Conservation (phyloP, 2,113 vertebrate species). For the Casuarius casuarius region DNA sequence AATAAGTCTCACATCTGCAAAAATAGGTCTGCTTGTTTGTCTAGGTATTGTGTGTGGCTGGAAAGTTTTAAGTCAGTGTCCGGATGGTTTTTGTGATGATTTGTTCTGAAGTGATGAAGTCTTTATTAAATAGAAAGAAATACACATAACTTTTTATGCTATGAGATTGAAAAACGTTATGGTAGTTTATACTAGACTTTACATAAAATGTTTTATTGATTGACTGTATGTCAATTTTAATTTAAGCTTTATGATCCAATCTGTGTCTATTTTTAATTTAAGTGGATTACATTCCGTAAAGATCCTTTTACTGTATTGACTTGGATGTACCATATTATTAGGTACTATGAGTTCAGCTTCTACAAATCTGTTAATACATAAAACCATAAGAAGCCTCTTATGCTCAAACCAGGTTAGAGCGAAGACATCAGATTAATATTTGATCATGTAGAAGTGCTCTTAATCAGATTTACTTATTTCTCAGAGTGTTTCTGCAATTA, state of each 20-base stretch:
- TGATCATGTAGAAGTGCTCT: conserved; percentile 93
- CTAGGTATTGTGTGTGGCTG: not conserved
- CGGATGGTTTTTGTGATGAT: not conserved
- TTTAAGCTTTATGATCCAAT: conserved; percentile 76
- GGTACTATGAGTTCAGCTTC: conserved; percentile 89
- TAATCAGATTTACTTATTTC: conserved; percentile 97
- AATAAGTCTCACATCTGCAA: conserved; percentile 29
- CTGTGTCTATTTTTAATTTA: conserved; percentile 87
- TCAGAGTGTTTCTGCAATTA: conserved; percentile 95
- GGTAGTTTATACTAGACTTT: conserved; percentile 39
- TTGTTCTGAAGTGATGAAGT: conserved; percentile 14
- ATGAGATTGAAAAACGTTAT: not conserved
- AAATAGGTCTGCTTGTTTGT: not conserved
- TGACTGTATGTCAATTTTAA: conserved; percentile 74
- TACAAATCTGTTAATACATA: conserved; percentile 96
- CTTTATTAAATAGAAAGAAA: conserved; percentile 35
- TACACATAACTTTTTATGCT: not conserved
- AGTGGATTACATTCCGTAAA: conserved; percentile 87
- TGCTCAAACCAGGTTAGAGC: conserved; percentile 87
- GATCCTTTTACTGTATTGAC: conserved; percentile 83
- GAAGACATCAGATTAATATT: conserved; percentile 98
- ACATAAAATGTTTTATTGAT: conserved; percentile 47
- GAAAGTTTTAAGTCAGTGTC: not conserved
- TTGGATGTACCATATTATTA: conserved; percentile 91
- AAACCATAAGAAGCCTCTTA: conserved; percentile 95